Conservation (phyloP, 2,113 vertebrate genomes). For the Setophaga petechia region DNA sequence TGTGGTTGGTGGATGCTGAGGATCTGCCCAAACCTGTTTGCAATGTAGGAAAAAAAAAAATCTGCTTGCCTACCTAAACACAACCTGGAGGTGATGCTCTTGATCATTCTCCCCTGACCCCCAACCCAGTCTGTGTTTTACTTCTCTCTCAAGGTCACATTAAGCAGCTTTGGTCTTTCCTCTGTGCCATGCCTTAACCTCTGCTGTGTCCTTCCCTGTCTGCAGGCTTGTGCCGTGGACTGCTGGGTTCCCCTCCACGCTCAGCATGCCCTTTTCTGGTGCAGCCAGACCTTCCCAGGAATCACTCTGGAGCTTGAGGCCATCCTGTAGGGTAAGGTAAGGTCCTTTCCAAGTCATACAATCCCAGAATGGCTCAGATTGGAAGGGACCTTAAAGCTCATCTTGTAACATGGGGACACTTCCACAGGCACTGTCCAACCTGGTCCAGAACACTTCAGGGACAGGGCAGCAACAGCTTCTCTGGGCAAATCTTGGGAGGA, state of each 20-base stretch:
- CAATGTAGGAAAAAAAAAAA: not conserved
- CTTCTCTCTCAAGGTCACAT: not conserved
- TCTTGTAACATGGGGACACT: not conserved
- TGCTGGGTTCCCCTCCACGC: accelerated
- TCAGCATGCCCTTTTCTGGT: slow-evolving; percentile 26
- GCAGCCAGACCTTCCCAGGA: not conserved
- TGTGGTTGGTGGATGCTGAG: not conserved
- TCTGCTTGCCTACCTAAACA: not conserved
- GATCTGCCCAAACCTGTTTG: not conserved
- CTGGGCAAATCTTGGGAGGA: not conserved
- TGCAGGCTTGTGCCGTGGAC: slow-evolving; percentile 6
- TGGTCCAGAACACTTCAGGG: not conserved
- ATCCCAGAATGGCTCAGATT: not conserved
- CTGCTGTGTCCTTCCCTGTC: not conserved
- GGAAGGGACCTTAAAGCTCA: not conserved
- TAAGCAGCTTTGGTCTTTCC: not conserved
- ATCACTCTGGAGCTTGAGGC: slow-evolving; percentile 36
- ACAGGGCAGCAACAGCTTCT: not conserved
- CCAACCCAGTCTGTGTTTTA: not conserved
- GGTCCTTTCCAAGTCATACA: not conserved
- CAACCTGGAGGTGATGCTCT: not conserved
- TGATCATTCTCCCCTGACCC: accelerated
- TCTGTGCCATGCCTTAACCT: not conserved
- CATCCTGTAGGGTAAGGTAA: slow-evolving; percentile 74
- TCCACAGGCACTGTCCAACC: accelerated